Base-by-base conservation (phyloP, 2,113 vertebrate species). In the Ovis canadensis region DNA sequence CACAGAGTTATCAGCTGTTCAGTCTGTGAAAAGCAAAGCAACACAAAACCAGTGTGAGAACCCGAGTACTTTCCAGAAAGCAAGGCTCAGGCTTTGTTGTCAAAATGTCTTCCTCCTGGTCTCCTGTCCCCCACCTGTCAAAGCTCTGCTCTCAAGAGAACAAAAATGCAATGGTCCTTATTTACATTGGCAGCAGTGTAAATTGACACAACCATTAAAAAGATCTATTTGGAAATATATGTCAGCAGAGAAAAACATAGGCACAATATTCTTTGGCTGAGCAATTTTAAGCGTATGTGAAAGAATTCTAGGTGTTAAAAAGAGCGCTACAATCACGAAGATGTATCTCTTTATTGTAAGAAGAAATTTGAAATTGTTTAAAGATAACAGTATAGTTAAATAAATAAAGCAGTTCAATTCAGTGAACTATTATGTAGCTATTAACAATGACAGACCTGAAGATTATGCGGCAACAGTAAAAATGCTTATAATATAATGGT, bases 1-100 rank as follows among this genome's bases (percentile, higher is more conserved):
- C 99, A 99, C 89, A 99, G 98, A 4, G 99, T 99, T 88, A 99
- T 96, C 96, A 99, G 77, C 89, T 99, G 99, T 88, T 99, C 99
- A 17, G 99, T 99, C 99, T 99, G 98, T 3, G 92, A 95, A 93
- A 85, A 77, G 52, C 4, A 97, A 95, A 98, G 45, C 7, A 96
- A 60, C 1, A 0, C 6, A 29, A 71, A 77, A 57, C 36, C 0
- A 0, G 6, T 36, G 19, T 27, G 36, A 57, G 57, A 50, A 50
- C n/a, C 36, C 29, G 7, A 6, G 81, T 4, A 6, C 40, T 71
- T n/a, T 16, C 23, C 29, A 50, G 16, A n/a, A 87, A 29, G 29
- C 4, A 7, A 14, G 23, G 3, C 23, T 23, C 48, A 23, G 83
- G 21, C 54, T 81, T 27, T 4, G 31, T 0, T 8, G 5, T 45